A percentile compares a stretch with the other conserved stretches of the same genome.
These are phyloP conservation scores for Alitta virens DNA, from an alignment of 2,888 invertebrate species.

Conservation along the genomic window DNA sequence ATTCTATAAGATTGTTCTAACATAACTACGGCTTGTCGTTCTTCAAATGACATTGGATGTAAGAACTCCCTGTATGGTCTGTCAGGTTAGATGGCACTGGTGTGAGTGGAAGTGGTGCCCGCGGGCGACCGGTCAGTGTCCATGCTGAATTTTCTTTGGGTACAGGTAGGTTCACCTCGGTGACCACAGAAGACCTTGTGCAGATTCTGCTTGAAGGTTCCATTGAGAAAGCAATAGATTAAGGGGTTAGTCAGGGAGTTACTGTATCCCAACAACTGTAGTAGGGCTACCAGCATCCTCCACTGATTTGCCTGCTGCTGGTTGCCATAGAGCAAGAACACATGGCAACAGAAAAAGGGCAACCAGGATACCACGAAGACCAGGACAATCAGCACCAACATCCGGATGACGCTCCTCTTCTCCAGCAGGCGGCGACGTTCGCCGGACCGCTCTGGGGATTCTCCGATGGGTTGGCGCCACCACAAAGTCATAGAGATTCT, in stretches of 20 bases:
- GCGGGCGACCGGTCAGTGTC: background rate
- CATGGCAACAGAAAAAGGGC: conserved; percentile 35
- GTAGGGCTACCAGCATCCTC: conserved; percentile 33
- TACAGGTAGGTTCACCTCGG: background rate
- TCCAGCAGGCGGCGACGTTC: conserved; percentile 33
- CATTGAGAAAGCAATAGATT: conserved; percentile 47
- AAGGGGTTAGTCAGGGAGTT: conserved; percentile 45
- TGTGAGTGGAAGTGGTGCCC: background rate
- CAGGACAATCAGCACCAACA: conserved; percentile 39
- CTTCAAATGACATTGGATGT: too few relatives aligned
- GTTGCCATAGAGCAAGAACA: conserved; percentile 18
- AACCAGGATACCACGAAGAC: conserved; percentile 42
- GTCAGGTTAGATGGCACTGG: background rate
- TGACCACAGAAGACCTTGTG: conserved; percentile 4
- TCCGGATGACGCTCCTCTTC: conserved; percentile 38
- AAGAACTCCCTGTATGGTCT: too few relatives aligned
- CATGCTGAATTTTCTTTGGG: background rate
- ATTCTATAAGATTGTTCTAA: too few relatives aligned
- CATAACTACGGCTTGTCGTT: too few relatives aligned
- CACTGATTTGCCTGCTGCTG: conserved; percentile 14
- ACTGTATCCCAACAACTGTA: conserved; percentile 43
- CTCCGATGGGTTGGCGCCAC: conserved; percentile 38
- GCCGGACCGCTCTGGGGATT: conserved; percentile 30
- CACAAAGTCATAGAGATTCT: conserved; percentile 38
- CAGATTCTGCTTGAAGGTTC: conserved; percentile 40